These are phyloP conservation scores for Tupaia chinensis DNA, from an alignment of 2,113 vertebrate species.

Conservation along the genomic window DNA sequence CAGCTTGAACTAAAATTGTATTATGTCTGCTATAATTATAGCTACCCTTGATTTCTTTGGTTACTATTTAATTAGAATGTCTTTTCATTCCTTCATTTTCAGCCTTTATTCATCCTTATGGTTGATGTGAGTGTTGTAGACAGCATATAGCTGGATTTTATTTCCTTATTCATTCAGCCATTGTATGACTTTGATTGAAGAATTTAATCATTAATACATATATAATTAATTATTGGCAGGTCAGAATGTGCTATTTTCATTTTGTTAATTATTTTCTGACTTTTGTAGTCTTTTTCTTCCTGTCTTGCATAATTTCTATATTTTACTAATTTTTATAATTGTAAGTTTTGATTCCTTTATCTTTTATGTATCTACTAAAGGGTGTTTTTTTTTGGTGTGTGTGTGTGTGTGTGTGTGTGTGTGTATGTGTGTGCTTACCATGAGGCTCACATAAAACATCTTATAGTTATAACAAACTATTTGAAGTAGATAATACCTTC, in stretches of 20 bases:
- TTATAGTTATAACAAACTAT: not conserved
- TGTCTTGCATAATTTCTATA: not conserved
- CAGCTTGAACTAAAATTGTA: not conserved
- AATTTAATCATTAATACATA: not conserved
- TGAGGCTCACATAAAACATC: not conserved
- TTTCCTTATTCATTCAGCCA: not conserved
- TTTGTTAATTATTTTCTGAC: not conserved
- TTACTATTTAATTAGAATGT: not conserved
- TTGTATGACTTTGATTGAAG: not conserved
- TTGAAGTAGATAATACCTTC: not conserved
- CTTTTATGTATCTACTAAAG: not conserved
- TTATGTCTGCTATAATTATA: not conserved
- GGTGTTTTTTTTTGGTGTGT: not conserved
- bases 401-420: not conserved
- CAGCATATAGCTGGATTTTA: not conserved
- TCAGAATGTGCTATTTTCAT: not conserved
- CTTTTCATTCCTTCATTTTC: not conserved
- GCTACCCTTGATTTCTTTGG: not conserved
- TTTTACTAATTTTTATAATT: not conserved
- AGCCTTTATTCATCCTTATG: not conserved
- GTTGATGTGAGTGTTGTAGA: not conserved
- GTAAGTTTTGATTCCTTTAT: not conserved
- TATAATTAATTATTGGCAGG: not conserved
- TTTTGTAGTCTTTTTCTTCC: not conserved
- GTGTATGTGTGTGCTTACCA: not conserved